A percentile compares a stretch with the other conserved stretches of the same genome.
Conservation (phyloP, 2,113 vertebrate species). For the Ochotona princeps region DNA sequence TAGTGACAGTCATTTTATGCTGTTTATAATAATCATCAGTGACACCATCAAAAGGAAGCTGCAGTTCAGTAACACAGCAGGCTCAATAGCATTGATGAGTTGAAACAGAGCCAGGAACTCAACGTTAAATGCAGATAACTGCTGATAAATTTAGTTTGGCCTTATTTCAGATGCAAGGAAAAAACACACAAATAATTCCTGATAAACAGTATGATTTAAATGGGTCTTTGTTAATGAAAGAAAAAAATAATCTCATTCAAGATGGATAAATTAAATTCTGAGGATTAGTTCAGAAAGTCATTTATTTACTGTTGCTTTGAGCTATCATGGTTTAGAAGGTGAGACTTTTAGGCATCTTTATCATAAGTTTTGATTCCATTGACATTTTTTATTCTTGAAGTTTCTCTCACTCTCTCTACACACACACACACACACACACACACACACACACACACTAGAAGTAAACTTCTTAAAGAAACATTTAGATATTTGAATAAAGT, state of each 20-base stretch:
- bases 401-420: background rate
- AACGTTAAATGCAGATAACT: background rate
- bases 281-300: background rate
- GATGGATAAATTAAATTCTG: background rate
- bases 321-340: background rate
- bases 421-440: background rate
- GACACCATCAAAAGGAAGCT: background rate
- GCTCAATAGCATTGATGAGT: background rate
- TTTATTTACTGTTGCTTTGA: slow-evolving; percentile 3
- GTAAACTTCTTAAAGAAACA: background rate
- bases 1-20: background rate
- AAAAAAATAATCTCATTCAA: slow-evolving; percentile 34
- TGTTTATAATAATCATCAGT: background rate
- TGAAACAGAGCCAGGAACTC: background rate
- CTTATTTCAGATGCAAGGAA: background rate
- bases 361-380: background rate
- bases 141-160: background rate
- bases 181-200: background rate
- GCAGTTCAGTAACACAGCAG: background rate
- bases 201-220: background rate
- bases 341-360: background rate
- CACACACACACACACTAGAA: background rate
- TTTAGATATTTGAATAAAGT: background rate
- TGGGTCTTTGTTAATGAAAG: background rate
- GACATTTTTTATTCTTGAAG: background rate